phyloP scores from a whole-genome alignment of 37 sponge, comb jelly and placozoan species.

The Lycopodina hypogea region DNA sequence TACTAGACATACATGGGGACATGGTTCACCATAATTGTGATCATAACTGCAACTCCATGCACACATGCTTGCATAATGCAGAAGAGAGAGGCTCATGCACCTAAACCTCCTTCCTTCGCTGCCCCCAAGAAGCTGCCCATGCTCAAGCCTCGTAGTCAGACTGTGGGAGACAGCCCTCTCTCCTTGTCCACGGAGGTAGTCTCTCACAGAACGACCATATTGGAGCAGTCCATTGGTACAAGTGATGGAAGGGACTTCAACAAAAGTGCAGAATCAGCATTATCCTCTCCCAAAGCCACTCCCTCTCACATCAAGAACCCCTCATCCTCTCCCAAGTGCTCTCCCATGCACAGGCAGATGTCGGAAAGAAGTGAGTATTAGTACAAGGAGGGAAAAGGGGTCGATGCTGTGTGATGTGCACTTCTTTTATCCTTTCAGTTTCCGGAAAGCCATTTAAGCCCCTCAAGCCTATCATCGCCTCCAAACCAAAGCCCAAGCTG shows the following conservation, averaged over 20 bases:
- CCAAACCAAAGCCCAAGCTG: neutral
- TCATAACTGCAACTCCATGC: too few relatives aligned
- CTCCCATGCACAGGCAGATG: too few relatives aligned
- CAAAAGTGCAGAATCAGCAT: conserved; percentile 10
- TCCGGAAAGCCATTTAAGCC: neutral
- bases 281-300: neutral
- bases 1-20: too few relatives aligned
- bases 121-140: conserved; percentile 15
- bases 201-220: neutral
- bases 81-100: neutral
- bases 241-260: neutral
- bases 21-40: too few relatives aligned
- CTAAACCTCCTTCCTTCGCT: conserved; percentile 12
- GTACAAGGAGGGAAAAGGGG: too few relatives aligned
- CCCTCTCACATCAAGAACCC: neutral
- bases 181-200: neutral
- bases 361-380: too few relatives aligned
- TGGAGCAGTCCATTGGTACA: neutral
- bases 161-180: neutral
- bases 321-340: too few relatives aligned
- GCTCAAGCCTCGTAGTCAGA: conserved; percentile 15
- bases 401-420: too few relatives aligned
- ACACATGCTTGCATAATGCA: neutral
- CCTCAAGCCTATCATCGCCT: neutral
- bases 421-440: too few relatives aligned